These are phyloP conservation scores for Martes flavigula DNA, from an alignment of 2,797 vertebrate genomes.

Conservation along the genomic window DNA sequence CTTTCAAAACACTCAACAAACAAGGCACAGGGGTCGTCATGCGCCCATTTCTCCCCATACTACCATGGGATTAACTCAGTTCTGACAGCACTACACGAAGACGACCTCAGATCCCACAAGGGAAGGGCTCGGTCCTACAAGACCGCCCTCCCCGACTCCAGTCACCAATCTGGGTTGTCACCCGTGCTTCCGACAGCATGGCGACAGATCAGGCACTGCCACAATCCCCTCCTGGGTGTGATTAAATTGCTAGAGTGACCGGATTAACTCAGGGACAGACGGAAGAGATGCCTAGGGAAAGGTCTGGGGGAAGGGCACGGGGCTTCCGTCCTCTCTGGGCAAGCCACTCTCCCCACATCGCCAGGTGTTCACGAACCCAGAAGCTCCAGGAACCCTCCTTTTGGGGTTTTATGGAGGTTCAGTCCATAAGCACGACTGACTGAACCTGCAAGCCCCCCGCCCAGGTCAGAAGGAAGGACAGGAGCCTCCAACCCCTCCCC, in stretches of 20 bases:
- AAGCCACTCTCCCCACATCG: neutral
- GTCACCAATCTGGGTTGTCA: neutral
- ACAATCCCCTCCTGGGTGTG: neutral
- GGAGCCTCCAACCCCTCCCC: no score
- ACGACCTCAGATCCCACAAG: accelerated
- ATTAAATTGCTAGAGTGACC: neutral
- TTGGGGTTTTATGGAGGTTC: neutral
- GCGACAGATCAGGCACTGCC: neutral
- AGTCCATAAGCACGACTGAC: no score
- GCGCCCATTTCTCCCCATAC: accelerated
- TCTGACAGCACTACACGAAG: neutral
- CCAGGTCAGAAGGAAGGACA: neutral
- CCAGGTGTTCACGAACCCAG: neutral
- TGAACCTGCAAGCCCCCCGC: neutral
- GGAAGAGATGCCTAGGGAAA: neutral
- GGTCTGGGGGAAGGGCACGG: accelerated
- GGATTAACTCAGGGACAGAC: neutral
- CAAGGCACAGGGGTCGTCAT: neutral
- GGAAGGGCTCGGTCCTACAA: neutral
- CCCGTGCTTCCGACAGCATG: neutral
- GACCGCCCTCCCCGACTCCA: neutral
- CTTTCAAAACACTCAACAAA: neutral
- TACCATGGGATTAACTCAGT: neutral
- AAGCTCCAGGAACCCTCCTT: neutral
- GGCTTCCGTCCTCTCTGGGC: accelerated